Evolutionary conservation across 1,140 invertebrate genomes (phyloP), one percentile per base, ranked within the genome.

Genomic region (Elysia chlorotica): DNA sequence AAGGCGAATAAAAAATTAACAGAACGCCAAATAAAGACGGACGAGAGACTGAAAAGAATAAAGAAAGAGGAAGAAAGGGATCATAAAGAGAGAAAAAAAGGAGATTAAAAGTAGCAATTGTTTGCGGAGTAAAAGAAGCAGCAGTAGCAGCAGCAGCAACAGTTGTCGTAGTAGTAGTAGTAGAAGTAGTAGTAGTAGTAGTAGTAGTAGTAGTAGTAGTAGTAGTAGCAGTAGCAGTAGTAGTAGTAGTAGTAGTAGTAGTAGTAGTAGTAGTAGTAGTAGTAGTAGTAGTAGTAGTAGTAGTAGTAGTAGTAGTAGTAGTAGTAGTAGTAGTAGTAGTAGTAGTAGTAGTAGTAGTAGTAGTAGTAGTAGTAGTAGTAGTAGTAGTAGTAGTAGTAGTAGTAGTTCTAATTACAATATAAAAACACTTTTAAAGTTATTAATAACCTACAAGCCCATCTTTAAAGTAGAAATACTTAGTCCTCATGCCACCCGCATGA

Each of bases 221-320:
- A 59, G 57, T 59, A 59, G 57, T 59, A 59, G 57, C 28, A 59
- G 57, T 59, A 59, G 57, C 28, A 59, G 57, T 59, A 59, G 57
- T 59, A 59, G 57, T 59, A 59, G 57, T 59, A 25, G 57, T 59
- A 59, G 57, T 59, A 59, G 57, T 59, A 59, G 25, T 25, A 59
- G 57, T 59, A 59, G 57, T 59, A 59, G 57, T 59, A 59, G 57
- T 59, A 59, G 57, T 59, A 59, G 57, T 59, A 59, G 57, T 59
- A 59, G 25, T 28, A 59, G 57, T 28, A 59, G 57, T 28, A 59
- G 57, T 28, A 28, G 57, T 59, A 59, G 57, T 59, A 59, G 57
- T 59, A 59, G 57, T 59, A 59, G 57, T 59, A 59, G 57, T 59
- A 59, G 57, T 59, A 59, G 57, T 59, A 59, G 57, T 59, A 59